A percentile compares a stretch with the other conserved stretches of the same genome.
Evolutionary conservation across 2,113 vertebrate species (phyloP).

Genomic region (Ictalurus punctatus): DNA sequence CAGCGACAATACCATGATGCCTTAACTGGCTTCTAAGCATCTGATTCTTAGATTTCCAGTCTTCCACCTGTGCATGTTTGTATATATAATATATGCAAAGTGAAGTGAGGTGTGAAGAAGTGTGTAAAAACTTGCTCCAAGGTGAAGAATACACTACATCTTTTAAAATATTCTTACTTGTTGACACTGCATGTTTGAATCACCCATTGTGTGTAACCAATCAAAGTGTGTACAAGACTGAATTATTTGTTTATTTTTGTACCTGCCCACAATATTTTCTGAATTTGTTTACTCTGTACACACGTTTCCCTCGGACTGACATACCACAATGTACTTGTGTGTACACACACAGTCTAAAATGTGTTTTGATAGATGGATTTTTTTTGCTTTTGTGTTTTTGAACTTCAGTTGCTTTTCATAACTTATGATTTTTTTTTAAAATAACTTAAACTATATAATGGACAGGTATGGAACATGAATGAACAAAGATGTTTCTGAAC

Average conservation of each 20-base stretch:
- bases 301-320: too few species aligned
- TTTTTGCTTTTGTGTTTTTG: too few species aligned
- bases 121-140: not conserved
- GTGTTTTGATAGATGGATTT: too few species aligned
- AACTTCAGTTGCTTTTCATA: too few species aligned
- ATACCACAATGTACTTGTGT: not conserved
- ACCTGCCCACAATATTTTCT: not conserved
- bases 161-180: not conserved
- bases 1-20: constrained; percentile 77
- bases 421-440: too few species aligned
- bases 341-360: too few species aligned
- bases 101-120: not conserved
- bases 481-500: too few species aligned
- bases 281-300: not conserved
- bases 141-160: not conserved
- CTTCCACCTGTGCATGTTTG: constrained; percentile 71
- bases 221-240: not conserved
- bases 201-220: not conserved
- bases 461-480: too few species aligned
- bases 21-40: constrained; percentile 74
- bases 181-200: not conserved
- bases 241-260: not conserved
- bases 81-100: constrained; percentile 56
- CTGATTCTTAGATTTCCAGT: constrained; percentile 82
- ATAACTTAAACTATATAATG: too few species aligned